phyloP scores from a whole-genome alignment of 2,113 vertebrate species.

The Holacanthus passer region DNA sequence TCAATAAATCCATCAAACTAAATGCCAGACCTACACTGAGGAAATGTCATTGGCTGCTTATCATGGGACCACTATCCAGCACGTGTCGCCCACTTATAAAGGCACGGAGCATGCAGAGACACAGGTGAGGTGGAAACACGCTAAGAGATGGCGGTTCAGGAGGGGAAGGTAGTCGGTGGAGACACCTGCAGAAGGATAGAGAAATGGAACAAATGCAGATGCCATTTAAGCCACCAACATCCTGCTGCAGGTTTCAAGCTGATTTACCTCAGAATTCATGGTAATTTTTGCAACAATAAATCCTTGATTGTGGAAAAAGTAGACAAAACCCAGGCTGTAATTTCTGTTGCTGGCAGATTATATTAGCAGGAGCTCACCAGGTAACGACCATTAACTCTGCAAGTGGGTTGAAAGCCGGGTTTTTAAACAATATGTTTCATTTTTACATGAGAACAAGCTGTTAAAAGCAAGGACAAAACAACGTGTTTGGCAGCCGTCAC shows the following conservation, averaged over 20 bases:
- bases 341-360: too few relatives aligned
- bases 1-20: constrained; percentile 79
- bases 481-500: too few relatives aligned
- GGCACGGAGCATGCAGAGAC: constrained; percentile 9
- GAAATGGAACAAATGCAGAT: not conserved
- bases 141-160: not conserved
- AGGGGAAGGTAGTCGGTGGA: not conserved
- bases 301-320: too few relatives aligned
- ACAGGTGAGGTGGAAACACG: constrained; percentile 8
- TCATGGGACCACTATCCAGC: constrained; percentile 45
- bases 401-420: too few relatives aligned
- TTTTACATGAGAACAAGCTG: too few relatives aligned
- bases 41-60: constrained; percentile 79
- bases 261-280: not conserved
- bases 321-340: too few relatives aligned
- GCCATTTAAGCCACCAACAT: not conserved
- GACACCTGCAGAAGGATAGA: not conserved
- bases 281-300: not conserved
- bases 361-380: too few relatives aligned
- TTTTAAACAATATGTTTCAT: too few relatives aligned
- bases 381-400: too few relatives aligned
- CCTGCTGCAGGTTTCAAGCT: not conserved
- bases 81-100: constrained; percentile 35
- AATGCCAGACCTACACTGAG: constrained; percentile 77
- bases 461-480: too few relatives aligned